Evolutionary conservation across 2,113 vertebrate genomes (phyloP).

Genomic region (Anhinga rufa): DNA sequence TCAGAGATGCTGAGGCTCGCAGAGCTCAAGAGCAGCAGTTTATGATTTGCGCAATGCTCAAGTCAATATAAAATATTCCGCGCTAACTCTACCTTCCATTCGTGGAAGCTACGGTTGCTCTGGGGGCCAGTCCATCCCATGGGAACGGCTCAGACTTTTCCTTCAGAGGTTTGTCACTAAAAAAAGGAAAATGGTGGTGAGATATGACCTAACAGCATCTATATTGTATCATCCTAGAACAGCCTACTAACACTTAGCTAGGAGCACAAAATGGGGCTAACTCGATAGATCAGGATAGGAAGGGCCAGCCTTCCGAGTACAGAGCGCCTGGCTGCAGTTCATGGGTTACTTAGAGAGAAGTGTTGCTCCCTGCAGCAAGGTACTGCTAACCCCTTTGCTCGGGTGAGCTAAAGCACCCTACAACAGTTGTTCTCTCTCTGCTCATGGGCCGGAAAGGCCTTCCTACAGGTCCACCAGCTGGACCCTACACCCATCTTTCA

Average conservation of each 20-base stretch:
- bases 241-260: not conserved
- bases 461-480: not conserved
- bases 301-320: not conserved
- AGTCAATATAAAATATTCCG: not conserved
- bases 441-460: not conserved
- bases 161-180: not conserved
- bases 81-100: conserved; percentile 7
- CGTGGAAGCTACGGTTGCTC: rapidly evolving
- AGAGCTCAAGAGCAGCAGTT: not conserved
- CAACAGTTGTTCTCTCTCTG: not conserved
- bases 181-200: not conserved
- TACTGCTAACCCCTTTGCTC: not conserved
- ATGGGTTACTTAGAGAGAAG: no score
- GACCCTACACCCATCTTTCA: not conserved
- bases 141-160: not conserved
- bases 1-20: not conserved
- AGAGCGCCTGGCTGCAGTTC: not conserved
- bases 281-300: rapidly evolving
- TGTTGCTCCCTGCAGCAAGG: not conserved
- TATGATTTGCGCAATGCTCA: not conserved
- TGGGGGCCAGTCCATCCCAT: not conserved
- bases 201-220: not conserved
- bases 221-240: not conserved
- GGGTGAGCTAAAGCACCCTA: not conserved
- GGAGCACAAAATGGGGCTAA: not conserved